These are phyloP conservation scores for Nycticebus coucang DNA, from an alignment of 2,113 vertebrate genomes.

Conservation along the genomic window DNA sequence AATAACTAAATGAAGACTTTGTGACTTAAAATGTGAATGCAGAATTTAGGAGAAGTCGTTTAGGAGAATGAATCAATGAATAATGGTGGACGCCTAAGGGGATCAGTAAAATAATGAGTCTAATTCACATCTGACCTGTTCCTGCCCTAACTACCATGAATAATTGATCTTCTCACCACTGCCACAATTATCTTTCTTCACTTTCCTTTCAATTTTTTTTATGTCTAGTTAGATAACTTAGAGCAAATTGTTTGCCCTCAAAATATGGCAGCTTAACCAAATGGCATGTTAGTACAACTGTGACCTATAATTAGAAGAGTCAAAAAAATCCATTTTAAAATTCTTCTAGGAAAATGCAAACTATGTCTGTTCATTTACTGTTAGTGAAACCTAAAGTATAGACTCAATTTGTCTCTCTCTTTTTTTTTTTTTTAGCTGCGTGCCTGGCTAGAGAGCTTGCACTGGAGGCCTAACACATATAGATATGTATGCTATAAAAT, in stretches of 20 bases:
- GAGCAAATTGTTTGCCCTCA: slow-evolving; percentile 29
- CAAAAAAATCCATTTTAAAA: slow-evolving; percentile 43
- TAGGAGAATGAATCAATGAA: slow-evolving; percentile 44
- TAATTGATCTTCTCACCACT: slow-evolving; percentile 58
- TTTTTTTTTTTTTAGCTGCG: neutral
- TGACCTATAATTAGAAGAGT: slow-evolving; percentile 54
- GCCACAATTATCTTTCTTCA: slow-evolving; percentile 61
- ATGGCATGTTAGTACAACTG: slow-evolving; percentile 32
- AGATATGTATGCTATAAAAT: neutral
- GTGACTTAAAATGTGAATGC: slow-evolving; percentile 15
- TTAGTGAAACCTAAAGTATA: neutral
- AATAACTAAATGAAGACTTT: slow-evolving; percentile 50
- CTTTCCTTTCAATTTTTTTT: slow-evolving; percentile 42
- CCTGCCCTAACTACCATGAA: slow-evolving; percentile 67
- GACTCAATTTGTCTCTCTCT: neutral
- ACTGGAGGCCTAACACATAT: neutral
- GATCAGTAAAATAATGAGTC: slow-evolving; percentile 68
- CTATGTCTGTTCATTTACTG: neutral
- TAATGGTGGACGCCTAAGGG: neutral
- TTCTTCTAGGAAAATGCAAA: slow-evolving; percentile 41
- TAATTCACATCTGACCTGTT: slow-evolving; percentile 70
- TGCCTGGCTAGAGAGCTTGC: neutral
- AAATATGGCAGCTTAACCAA: slow-evolving; percentile 44
- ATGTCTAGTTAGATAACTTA: neutral
- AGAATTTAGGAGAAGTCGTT: neutral